Base-by-base conservation (phyloP, 2,888 invertebrate species). In the Microctonus brassicae region DNA sequence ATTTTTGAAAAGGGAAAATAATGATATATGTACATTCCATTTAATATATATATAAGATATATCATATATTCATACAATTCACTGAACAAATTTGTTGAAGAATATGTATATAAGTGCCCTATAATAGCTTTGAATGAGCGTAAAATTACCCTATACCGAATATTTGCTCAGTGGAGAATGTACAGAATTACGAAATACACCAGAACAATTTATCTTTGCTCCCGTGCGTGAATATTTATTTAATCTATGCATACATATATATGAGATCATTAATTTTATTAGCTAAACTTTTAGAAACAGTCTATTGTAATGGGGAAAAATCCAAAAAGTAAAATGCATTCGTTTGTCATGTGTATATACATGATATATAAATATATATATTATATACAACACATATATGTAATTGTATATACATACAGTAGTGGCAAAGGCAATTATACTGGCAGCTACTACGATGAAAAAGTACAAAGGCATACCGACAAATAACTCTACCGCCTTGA, bases 401-500 rank as follows among this genome's bases (percentile, higher is more conserved):
- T 47, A 47, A 11, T 11, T 36, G 11, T 47, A 47, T n/a, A 53
- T 26, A 26, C n/a, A 55, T 11, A 55, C 55, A 55, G 22, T 26
- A 55, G 55, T 55, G 33, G 58, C 33, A 58, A 20, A 58, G 26
- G 58, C 58, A 58, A 34, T 29, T 58, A 34, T 58, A 58, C 17
- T 34, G 33, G 58, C 33, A 58, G 33, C 29, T 26, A 26, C 17
- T 47, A 29, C 58, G 33, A 64, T 66, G 57, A 70, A 65, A 39
- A 60, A 60, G 53, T 53, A 67, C 66, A 72, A 72, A 72, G 67
- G 72, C 29, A 57, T 17, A 60, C 72, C 72, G 72, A 72, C 72
- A 72, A 72, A 68, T 71, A 71, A 67, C 71, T 71, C 61, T 55
- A 61, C 61, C 60, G 65, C 73, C 69, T 63, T 69, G 55, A 64